Conservation (phyloP, 92 coral and sea anemone species). For the Phenganax subtilis region DNA sequence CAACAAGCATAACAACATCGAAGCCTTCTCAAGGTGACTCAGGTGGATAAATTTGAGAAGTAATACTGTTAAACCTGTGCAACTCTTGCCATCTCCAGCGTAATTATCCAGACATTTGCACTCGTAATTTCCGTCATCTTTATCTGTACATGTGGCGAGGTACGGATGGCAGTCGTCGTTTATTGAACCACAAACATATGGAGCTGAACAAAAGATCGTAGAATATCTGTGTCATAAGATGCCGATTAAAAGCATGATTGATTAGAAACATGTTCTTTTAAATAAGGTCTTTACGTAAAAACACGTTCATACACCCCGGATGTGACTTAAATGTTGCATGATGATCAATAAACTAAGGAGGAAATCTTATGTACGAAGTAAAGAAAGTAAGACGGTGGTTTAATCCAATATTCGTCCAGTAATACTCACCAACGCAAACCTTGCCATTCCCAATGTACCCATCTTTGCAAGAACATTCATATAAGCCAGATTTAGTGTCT, state of each 20-base stretch:
- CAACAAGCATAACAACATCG: not conserved
- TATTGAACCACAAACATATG: slow-evolving; percentile 17
- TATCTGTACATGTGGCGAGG: slow-evolving; percentile 11
- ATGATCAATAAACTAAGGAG: too few relatives aligned
- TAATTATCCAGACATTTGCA: not conserved
- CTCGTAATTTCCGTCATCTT: not conserved
- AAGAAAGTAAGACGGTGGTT: too few relatives aligned
- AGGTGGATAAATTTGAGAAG: too few relatives aligned
- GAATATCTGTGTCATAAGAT: not conserved
- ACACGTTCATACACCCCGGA: too few relatives aligned
- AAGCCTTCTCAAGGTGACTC: too few relatives aligned
- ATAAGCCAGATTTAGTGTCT: slow-evolving; percentile 11
- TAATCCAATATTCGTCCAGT: too few relatives aligned
- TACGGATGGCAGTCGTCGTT: slow-evolving; percentile 13
- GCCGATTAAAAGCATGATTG: too few relatives aligned
- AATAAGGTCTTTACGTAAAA: too few relatives aligned
- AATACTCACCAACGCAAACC: slow-evolving; percentile 6
- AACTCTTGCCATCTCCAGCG: slow-evolving; percentile 20
- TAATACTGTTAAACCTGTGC: not conserved
- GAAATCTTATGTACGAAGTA: too few relatives aligned
- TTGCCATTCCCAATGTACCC: slow-evolving; percentile 23
- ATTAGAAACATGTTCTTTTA: too few relatives aligned
- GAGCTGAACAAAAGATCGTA: not conserved
- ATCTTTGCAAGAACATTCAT: slow-evolving; percentile 12
- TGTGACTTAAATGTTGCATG: too few relatives aligned